phyloP scores from a whole-genome alignment of 92 coral and sea anemone species.

The Anthopleura xanthogrammica region DNA sequence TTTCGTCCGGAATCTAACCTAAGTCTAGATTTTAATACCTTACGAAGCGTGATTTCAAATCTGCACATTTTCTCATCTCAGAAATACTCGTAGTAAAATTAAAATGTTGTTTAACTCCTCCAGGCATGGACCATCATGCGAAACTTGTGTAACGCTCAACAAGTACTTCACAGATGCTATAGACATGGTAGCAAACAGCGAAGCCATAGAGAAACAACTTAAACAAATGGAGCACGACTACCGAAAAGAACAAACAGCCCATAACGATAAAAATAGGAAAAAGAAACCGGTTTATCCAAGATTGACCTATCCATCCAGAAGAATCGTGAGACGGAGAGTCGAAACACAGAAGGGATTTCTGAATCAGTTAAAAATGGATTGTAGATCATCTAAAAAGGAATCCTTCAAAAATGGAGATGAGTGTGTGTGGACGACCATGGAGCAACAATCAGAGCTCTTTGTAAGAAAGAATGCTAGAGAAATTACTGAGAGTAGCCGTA shows the following conservation, averaged over 20 bases:
- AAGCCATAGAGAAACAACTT: slow-evolving; percentile 23
- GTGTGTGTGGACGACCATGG: slow-evolving; percentile 13
- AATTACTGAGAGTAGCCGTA: no score
- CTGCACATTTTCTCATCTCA: neutral
- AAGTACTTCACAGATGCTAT: slow-evolving; percentile 39
- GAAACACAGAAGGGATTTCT: no score
- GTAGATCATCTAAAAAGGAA: neutral
- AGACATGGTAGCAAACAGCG: slow-evolving; percentile 31
- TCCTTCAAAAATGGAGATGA: neutral
- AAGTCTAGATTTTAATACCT: no score
- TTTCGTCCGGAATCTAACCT: no score
- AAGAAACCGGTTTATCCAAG: no score
- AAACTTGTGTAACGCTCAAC: slow-evolving; percentile 25
- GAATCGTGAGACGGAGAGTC: no score
- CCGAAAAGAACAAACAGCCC: neutral
- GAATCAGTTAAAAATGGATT: no score
- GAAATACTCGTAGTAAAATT: neutral
- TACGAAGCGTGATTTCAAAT: no score
- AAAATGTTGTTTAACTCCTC: neutral
- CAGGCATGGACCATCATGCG: slow-evolving; percentile 35
- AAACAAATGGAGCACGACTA: neutral
- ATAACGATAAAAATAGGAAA: no score
- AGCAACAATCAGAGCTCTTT: neutral
- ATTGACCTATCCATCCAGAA: no score
- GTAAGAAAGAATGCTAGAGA: neutral